Evolutionary conservation across 2,797 vertebrate genomes (phyloP), one percentile per base, ranked within the genome.

Genomic region (Ctenopoma kingsleyae): DNA sequence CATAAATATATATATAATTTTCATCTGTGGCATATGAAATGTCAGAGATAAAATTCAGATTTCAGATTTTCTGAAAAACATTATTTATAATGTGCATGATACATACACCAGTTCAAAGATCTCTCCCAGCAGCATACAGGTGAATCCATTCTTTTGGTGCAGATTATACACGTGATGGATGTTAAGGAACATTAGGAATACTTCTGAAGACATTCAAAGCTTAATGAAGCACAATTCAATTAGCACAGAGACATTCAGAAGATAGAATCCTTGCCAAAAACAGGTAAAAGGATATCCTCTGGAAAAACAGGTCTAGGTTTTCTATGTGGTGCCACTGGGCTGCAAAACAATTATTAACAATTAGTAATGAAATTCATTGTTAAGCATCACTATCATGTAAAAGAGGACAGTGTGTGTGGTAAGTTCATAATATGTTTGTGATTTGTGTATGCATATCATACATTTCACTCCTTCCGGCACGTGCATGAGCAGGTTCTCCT

Each of bases 71-170:
- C 17, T 44, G 10, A 56, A 47, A 75, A 64, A 47, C 1, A 9
- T 5, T 1, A 36, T 25, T 19, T 56, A 30, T 20, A n/a, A 44
- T 5, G 8, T 25, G 57, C 1, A 41, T 0, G 32, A 85, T 90
- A 96, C 98, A 93, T 94, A 99, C 98, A 97, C 95, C 69, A 99
- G 94, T 83, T 99, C 98, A 88, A 99, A 99, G 78, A 99, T 93
- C 92, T 99, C 98, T 73, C 96, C 97, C 17, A 99, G 91, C 63
- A 99, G 93, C 98, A 99, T 99, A 84, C 98, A 99, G 12, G 96
- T 98, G 89, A 99, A 99, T 81, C 98, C 98, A 93, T 99, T 99
- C 94, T 99, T 99, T 95, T 99, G 98, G 82, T 99, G 98, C 75
- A 99, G 93, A 85, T 99, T 98, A 96, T 99, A 99, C 68, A 99